Base-by-base conservation (phyloP, 2,888 invertebrate genomes). In the Polylopha cassiicola region DNA sequence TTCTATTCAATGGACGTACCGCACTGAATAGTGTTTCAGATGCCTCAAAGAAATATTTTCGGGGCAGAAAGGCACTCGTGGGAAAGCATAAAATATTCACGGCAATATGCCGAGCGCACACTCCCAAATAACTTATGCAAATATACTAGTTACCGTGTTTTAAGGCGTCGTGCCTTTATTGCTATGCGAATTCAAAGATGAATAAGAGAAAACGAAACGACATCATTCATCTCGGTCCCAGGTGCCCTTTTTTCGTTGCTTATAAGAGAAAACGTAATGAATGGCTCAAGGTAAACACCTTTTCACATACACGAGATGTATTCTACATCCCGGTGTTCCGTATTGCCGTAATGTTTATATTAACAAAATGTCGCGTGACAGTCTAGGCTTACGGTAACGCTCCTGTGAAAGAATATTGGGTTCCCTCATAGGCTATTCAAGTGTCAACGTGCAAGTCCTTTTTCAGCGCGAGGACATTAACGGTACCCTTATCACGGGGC, bases 91-190 rank as follows among this genome's bases (percentile, higher is more conserved):
- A 73, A 73, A 71, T 66, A 74, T 75, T 72, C 69, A 70, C 61
- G 58, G 60, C 61, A 65, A 70, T 71, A 71, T 68, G 58, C 63
- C 51, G 55, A 53, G 64, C 53, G 60, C 58, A 56, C 61, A 58
- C 62, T 66, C 58, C 48, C 56, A 67, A 62, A 73, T 73, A 74
- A 69, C 65, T 71, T 69, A 68, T 69, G 70, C 65, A 73, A 72
- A 73, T 69, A 70, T 52, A 64, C 58, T 51, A 63, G 56, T 55
- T 57, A 53, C 52, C 51, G 48, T 55, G 61, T 66, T 68, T 67
- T 58, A 60, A 56, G 60, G 65, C 58, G 55, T 58, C 59, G 53
- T 55, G 54, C 58, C 47, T 44, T 48, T 51, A 54, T 56, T 38
- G 45, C 50, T 55, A 53, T 48, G 48, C 51, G 47, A 44, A 53